A percentile compares a stretch with the other conserved stretches of the same genome.
Evolutionary conservation across 2,113 vertebrate species (phyloP).

Genomic region (Perccottus glenii): DNA sequence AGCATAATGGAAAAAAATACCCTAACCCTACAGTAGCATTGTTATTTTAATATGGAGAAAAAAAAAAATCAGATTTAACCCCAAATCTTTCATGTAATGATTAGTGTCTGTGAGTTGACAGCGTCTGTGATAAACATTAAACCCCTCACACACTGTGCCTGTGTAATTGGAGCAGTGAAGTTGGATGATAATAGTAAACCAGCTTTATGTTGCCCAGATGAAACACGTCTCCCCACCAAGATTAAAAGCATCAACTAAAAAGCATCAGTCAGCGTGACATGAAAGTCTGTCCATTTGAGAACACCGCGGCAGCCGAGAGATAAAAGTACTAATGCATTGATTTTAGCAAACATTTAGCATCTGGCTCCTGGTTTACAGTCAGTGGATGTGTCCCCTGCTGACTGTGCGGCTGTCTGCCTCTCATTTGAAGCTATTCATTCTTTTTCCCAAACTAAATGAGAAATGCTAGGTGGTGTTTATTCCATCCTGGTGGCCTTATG

Average conservation of each 20-base stretch:
- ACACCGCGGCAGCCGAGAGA: conserved; percentile 23
- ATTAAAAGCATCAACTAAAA: conserved; percentile 41
- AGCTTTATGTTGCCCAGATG: conserved; percentile 42
- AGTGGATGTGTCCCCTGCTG: conserved; percentile 1
- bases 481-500: conserved; percentile 40
- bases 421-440: conserved; percentile 70
- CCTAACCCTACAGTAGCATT: too few species aligned
- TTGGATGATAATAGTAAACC: conserved; percentile 36
- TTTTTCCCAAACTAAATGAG: conserved; percentile 61
- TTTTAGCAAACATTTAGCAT: conserved; percentile 44
- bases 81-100: conserved; percentile 27
- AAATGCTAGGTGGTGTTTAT: conserved; percentile 60
- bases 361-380: conserved; percentile 37
- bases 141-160: conserved; percentile 12
- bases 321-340: conserved; percentile 27
- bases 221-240: conserved; percentile 32
- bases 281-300: conserved; percentile 48
- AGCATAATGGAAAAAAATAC: too few species aligned
- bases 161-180: conserved; percentile 45
- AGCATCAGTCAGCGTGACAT: conserved; percentile 43
- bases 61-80: conserved; percentile 19
- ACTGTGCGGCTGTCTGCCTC: conserved; percentile 17
- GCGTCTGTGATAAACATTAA: conserved; percentile 32
- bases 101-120: conserved; percentile 27
- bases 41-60: too few species aligned